These are phyloP conservation scores for Anastrepha ludens DNA, from an alignment of 1,140 invertebrate genomes.

Conservation along the genomic window DNA sequence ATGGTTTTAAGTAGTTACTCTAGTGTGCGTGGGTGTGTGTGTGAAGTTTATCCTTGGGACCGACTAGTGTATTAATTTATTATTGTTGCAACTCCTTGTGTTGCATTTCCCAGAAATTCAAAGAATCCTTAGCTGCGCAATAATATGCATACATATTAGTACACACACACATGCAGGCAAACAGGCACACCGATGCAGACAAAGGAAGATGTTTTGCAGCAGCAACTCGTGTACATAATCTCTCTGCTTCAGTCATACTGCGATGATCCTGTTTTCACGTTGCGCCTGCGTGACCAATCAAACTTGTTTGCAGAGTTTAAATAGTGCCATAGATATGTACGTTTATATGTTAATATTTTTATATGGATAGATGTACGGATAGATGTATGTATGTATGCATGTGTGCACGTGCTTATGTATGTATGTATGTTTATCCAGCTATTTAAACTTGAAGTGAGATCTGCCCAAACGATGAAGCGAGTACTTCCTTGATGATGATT, in stretches of 20 bases:
- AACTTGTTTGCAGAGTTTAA: background rate
- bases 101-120: background rate
- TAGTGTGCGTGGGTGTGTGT: background rate
- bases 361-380: background rate
- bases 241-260: constrained; percentile 1
- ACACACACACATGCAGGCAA: background rate
- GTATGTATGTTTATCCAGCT: too few species aligned
- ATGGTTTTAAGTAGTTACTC: background rate
- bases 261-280: constrained; percentile 36
- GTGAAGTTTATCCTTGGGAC: background rate
- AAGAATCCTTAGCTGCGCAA: constrained; percentile 7
- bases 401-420: background rate
- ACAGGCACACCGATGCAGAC: background rate
- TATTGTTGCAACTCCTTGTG: constrained; percentile 6
- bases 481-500: too few species aligned
- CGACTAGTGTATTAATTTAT: constrained; percentile 14
- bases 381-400: background rate
- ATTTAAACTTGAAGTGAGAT: too few species aligned
- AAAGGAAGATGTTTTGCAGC: background rate
- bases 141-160: constrained; percentile 12
- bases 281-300: constrained; percentile 42
- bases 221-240: background rate
- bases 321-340: background rate
- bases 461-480: too few species aligned
- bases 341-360: background rate